Conservation (phyloP, 2,888 invertebrate genomes). For the Sinelater perroti region DNA sequence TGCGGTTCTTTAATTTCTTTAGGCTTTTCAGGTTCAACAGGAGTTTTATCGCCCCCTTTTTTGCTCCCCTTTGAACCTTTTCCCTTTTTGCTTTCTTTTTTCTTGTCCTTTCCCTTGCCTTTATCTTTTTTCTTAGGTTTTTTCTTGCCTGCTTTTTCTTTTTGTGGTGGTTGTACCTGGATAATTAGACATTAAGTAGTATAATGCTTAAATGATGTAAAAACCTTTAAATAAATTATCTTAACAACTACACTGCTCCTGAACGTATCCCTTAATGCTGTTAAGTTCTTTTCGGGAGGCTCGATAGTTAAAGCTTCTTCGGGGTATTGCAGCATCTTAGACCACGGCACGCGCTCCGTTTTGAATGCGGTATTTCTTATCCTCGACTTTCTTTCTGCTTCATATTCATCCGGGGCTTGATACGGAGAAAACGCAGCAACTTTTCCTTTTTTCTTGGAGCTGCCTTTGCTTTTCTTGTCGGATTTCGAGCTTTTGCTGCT, state of each 20-base stretch:
- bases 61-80: constrained; percentile 25
- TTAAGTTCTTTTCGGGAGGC: constrained; percentile 63
- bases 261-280: constrained; percentile 66
- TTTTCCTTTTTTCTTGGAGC: constrained; percentile 15
- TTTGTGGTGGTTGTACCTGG: constrained; percentile 33
- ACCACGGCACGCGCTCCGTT: constrained; percentile 64
- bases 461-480: constrained; percentile 3
- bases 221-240: constrained; percentile 64
- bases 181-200: not conserved
- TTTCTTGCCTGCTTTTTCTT: constrained; percentile 25
- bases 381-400: constrained; percentile 36
- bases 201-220: not conserved
- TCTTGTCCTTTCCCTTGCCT: constrained; percentile 44
- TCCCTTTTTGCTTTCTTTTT: constrained; percentile 32
- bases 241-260: constrained; percentile 62
- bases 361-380: constrained; percentile 62
- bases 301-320: constrained; percentile 62
- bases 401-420: constrained; percentile 49
- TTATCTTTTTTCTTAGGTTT: constrained; percentile 49
- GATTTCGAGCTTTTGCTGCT: constrained; percentile 24
- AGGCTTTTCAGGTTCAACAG: not conserved
- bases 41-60: constrained; percentile 25
- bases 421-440: constrained; percentile 44
- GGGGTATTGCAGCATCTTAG: constrained; percentile 64
- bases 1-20: constrained; percentile 33